Conservation (phyloP, 1,140 invertebrate species). For the Oryzaephilus surinamensis region DNA sequence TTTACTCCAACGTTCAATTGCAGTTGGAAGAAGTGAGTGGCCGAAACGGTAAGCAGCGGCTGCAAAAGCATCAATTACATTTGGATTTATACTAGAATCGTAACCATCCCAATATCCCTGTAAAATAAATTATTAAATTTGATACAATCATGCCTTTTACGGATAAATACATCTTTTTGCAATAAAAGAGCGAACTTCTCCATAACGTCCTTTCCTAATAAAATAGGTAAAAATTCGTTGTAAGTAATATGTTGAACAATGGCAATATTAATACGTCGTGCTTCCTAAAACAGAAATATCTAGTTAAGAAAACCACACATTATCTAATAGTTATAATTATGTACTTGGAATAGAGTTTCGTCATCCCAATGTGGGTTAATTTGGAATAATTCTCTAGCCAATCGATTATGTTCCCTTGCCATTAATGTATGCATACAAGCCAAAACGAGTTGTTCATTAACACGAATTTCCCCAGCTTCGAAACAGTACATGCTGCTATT, state of each 20-base stretch:
- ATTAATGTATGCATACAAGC: slow-evolving; percentile 86
- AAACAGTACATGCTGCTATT: slow-evolving; percentile 85
- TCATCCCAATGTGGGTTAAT: slow-evolving; percentile 94
- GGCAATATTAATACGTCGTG: slow-evolving; percentile 79
- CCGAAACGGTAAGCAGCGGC: slow-evolving; percentile 84
- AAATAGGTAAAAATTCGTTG: slow-evolving; percentile 88
- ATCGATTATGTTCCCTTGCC: slow-evolving; percentile 78
- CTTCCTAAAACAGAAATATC: slow-evolving; percentile 46
- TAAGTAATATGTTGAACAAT: slow-evolving; percentile 89
- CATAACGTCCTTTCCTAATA: slow-evolving; percentile 89
- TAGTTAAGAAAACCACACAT: background rate
- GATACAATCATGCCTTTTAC: slow-evolving; percentile 2
- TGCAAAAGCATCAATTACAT: slow-evolving; percentile 77
- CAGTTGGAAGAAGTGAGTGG: slow-evolving; percentile 77
- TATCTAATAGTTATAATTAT: background rate
- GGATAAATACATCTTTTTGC: slow-evolving; percentile 58
- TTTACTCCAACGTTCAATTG: slow-evolving; percentile 86
- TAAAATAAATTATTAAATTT: slow-evolving; percentile 23
- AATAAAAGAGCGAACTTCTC: slow-evolving; percentile 77
- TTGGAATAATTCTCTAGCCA: slow-evolving; percentile 61
- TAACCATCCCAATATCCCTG: slow-evolving; percentile 85
- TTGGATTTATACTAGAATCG: slow-evolving; percentile 71
- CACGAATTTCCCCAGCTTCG: slow-evolving; percentile 85
- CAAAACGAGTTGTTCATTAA: slow-evolving; percentile 85
- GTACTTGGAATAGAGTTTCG: slow-evolving; percentile 78